Evolutionary conservation across 2,888 invertebrate species (phyloP).

Genomic region (Tortricodes alternella): DNA sequence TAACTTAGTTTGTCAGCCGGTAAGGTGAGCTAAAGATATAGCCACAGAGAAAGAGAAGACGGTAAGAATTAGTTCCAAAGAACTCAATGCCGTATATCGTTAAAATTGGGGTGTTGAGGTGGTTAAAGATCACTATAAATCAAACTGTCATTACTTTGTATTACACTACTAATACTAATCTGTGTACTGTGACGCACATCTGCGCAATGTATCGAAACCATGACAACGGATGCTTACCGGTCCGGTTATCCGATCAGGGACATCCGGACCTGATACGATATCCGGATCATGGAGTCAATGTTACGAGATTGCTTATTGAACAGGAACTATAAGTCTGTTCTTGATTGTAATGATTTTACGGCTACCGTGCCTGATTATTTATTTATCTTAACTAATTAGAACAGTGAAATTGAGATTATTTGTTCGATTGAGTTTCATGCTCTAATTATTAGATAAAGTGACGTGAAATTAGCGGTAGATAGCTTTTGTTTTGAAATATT

Average conservation of each 20-base stretch:
- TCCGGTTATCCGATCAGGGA: constrained; percentile 4
- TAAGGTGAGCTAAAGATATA: no score
- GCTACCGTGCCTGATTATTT: background rate
- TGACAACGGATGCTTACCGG: constrained; percentile 14
- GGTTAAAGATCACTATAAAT: no score
- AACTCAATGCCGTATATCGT: no score
- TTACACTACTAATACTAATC: background rate
- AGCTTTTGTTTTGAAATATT: no score
- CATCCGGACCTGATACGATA: background rate
- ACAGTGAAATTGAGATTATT: background rate
- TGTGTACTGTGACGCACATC: background rate
- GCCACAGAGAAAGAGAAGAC: no score
- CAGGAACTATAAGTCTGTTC: constrained; percentile 24
- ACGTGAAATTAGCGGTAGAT: background rate
- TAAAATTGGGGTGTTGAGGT: no score
- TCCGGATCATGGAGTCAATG: background rate
- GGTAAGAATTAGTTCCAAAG: no score
- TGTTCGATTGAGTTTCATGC: background rate
- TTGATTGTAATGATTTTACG: background rate
- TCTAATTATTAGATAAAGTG: background rate
- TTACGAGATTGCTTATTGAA: constrained; percentile 1
- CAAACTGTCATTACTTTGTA: no score
- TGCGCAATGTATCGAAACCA: background rate
- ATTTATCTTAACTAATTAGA: background rate
- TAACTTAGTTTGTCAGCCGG: no score